phyloP scores from a whole-genome alignment of 2,888 invertebrate species.

The Drosophila conformis region DNA sequence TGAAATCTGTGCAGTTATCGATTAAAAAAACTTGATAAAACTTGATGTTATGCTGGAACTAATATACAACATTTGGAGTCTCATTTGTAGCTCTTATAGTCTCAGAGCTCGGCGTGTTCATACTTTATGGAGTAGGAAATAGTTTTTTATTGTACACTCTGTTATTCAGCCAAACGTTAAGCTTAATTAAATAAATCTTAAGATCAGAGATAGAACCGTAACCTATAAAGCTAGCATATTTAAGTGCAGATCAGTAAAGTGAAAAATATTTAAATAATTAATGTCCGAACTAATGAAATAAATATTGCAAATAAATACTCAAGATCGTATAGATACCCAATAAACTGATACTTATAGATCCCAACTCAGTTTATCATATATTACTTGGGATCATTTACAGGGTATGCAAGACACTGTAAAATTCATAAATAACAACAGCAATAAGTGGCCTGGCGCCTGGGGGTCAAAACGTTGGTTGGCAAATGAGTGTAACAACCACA shows the following conservation, averaged over 20 bases:
- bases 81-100: not conserved
- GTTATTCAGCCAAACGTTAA: no score
- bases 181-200: not conserved
- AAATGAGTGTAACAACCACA: conserved; percentile 26
- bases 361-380: not conserved
- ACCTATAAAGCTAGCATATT: not conserved
- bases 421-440: conserved; percentile 39
- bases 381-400: conserved; percentile 4
- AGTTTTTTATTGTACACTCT: no score
- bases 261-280: no score
- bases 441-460: conserved; percentile 16
- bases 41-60: not conserved
- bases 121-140: no score
- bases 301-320: no score
- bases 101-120: no score
- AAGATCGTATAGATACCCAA: no score
- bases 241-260: no score
- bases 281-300: no score
- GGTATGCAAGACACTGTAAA: conserved; percentile 19
- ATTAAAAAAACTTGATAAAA: not conserved
- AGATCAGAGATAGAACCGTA: not conserved
- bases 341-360: not conserved
- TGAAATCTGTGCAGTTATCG: not conserved
- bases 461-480: conserved; percentile 9
- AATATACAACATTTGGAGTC: not conserved